Conservation (phyloP, 2,888 invertebrate genomes). For the Polydrusus tereticollis region DNA sequence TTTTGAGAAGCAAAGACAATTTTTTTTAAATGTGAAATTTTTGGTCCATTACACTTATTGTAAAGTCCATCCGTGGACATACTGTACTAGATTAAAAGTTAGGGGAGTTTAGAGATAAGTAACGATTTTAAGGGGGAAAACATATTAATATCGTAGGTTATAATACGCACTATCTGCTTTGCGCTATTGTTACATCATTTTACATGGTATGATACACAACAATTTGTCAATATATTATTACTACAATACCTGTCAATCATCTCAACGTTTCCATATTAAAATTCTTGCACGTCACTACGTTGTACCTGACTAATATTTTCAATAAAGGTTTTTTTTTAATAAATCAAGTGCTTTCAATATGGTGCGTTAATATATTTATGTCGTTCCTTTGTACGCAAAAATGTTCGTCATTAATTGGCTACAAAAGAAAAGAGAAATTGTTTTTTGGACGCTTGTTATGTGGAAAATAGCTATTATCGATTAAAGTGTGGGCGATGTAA, state of each 20-base stretch:
- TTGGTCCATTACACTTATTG: too few species aligned
- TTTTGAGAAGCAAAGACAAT: too few species aligned
- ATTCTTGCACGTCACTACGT: neutral
- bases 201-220: too few species aligned
- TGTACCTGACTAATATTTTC: neutral
- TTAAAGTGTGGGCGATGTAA: neutral
- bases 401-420: neutral
- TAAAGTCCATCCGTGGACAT: too few species aligned
- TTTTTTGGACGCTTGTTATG: slow-evolving; percentile 4
- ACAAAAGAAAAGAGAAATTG: slow-evolving; percentile 13
- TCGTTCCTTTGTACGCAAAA: neutral
- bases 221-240: too few species aligned
- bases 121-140: too few species aligned
- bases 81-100: too few species aligned
- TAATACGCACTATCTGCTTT: too few species aligned
- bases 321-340: neutral
- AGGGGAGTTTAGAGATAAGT: too few species aligned
- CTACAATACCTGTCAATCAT: neutral
- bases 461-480: slow-evolving; percentile 7
- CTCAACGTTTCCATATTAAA: neutral
- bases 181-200: too few species aligned
- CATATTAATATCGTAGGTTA: too few species aligned
- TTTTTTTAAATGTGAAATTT: too few species aligned
- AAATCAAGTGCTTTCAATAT: slow-evolving; percentile 4
- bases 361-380: slow-evolving; percentile 6